Conservation (phyloP, 1,140 invertebrate genomes). For the Pseudomyrmex cubaensis region DNA sequence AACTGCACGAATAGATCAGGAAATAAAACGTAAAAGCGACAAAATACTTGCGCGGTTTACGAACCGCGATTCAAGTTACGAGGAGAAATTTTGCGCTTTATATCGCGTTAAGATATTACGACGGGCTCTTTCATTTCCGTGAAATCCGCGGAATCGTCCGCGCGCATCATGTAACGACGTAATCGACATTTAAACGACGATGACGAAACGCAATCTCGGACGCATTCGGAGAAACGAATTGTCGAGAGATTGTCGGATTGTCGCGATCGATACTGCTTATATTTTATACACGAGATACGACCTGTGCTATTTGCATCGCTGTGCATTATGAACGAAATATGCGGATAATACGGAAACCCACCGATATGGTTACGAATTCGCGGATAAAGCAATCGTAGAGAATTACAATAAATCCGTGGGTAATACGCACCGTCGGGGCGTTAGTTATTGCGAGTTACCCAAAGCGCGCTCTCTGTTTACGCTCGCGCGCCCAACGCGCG, state of each 20-base stretch:
- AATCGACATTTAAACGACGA: slow-evolving; percentile 41
- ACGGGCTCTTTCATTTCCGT: slow-evolving; percentile 13
- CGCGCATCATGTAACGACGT: not conserved
- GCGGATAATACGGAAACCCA: slow-evolving; percentile 67
- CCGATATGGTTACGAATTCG: slow-evolving; percentile 75
- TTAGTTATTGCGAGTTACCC: slow-evolving; percentile 82
- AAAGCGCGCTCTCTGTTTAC: slow-evolving; percentile 80
- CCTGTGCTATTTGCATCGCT: slow-evolving; percentile 67
- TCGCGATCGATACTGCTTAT: slow-evolving; percentile 45
- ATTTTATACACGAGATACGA: slow-evolving; percentile 67
- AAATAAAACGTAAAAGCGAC: not conserved
- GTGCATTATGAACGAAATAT: slow-evolving; percentile 73
- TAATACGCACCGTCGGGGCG: slow-evolving; percentile 79
- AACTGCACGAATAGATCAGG: not conserved
- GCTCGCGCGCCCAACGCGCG: slow-evolving; percentile 73
- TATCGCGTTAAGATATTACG: slow-evolving; percentile 17
- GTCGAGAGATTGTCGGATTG: not conserved
- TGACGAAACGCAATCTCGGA: slow-evolving; percentile 4
- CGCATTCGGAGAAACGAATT: not conserved
- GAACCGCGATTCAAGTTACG: slow-evolving; percentile 23
- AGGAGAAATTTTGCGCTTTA: not conserved
- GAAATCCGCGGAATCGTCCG: slow-evolving; percentile 4
- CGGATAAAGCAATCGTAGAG: slow-evolving; percentile 83
- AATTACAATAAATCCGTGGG: slow-evolving; percentile 84
- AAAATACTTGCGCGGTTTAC: not conserved